phyloP scores from a whole-genome alignment of 2,113 vertebrate genomes.

The Pterophyllum scalare region DNA sequence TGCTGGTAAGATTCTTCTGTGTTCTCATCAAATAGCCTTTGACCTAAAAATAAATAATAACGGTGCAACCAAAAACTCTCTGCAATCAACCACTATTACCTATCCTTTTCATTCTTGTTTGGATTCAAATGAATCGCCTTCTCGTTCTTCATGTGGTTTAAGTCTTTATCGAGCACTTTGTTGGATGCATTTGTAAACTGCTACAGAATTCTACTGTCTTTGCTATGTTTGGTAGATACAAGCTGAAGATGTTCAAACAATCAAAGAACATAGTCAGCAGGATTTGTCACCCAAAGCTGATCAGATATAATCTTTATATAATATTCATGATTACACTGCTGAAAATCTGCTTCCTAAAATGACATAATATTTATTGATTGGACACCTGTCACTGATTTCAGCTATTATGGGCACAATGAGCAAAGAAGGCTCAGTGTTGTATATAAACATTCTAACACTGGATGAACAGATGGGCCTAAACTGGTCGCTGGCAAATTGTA shows the following conservation, averaged over 20 bases:
- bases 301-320: not conserved
- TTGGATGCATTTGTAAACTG: not conserved
- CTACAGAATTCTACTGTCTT: not conserved
- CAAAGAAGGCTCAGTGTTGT: not conserved
- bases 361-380: not conserved
- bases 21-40: not conserved
- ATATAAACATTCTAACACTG: not conserved
- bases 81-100: not conserved
- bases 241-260: not conserved
- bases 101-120: not conserved
- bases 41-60: not conserved
- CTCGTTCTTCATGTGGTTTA: not conserved
- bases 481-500: rapidly evolving
- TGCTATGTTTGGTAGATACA: not conserved
- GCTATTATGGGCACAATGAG: not conserved
- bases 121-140: not conserved
- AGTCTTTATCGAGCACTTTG: not conserved
- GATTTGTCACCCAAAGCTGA: not conserved
- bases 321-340: not conserved
- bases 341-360: not conserved
- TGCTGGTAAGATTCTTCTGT: slow-evolving; percentile 82
- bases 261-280: not conserved
- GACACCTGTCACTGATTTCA: not conserved
- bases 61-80: not conserved
- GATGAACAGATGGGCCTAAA: not conserved